Conservation (phyloP, 1,140 invertebrate species). For the Hyles euphorbiae region DNA sequence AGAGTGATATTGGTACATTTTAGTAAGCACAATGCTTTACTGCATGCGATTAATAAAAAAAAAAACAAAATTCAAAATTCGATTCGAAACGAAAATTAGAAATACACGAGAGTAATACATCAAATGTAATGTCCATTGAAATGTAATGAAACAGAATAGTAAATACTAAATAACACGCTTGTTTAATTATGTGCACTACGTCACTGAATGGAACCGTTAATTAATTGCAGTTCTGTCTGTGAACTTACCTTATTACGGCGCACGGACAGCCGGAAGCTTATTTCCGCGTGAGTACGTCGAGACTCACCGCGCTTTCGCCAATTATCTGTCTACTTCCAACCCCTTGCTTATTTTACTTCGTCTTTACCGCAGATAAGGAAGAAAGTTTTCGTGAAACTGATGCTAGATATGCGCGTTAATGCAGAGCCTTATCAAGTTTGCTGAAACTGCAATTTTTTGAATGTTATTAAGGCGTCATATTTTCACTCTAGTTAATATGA, state of each 20-base stretch:
- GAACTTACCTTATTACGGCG: conserved; percentile 39
- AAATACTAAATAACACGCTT: too few relatives aligned
- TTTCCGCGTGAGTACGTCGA: conserved; percentile 31
- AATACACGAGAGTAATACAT: too few relatives aligned
- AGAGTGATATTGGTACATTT: too few relatives aligned
- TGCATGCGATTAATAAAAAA: too few relatives aligned
- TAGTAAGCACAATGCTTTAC: too few relatives aligned
- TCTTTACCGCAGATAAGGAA: conserved; percentile 15
- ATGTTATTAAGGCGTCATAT: too few relatives aligned
- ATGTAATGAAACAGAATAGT: too few relatives aligned
- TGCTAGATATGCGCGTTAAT: not conserved
- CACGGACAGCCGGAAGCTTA: conserved; percentile 28
- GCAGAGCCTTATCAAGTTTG: not conserved
- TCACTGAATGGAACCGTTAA: conserved; percentile 12
- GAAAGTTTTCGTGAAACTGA: not conserved
- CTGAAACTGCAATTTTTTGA: not conserved
- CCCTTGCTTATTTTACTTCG: conserved; percentile 19
- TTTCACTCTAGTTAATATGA: too few relatives aligned
- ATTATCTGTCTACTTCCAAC: conserved; percentile 27
- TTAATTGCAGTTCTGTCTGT: conserved; percentile 39
- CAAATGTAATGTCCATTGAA: too few relatives aligned
- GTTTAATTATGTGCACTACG: too few relatives aligned
- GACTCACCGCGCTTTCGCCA: conserved; percentile 32
- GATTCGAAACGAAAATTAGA: too few relatives aligned
- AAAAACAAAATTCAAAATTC: too few relatives aligned